Base-by-base conservation (phyloP, 2,888 invertebrate species). In the Drosophila mercatorum region DNA sequence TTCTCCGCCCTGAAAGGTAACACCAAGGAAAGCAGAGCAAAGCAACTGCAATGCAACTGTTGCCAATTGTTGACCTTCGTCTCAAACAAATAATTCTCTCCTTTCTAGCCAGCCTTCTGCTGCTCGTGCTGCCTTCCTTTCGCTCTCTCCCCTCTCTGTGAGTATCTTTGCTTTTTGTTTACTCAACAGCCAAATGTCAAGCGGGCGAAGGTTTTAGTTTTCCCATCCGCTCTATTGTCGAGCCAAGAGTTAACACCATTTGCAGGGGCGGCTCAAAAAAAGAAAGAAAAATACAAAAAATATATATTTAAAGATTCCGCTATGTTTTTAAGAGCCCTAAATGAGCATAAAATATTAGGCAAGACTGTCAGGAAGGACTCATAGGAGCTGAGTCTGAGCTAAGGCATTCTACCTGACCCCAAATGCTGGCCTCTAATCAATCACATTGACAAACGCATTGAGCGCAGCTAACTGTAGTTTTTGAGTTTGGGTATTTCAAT, bases 341-440 rank as follows among this genome's bases (percentile, higher is more conserved):
- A 90, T 90, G 83, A 80, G 90, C 88, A 79, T 89, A 88, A 90
- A 88, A 89, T 90, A 90, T 89, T 86, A 79, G 81, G 80, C 81
- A 82, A 88, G 75, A 78, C 78, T 84, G 76, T 66, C 17, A 28
- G 62, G 36, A 34, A 62, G 46, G 40, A 66, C 68, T 43, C 43
- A 51, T 3, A 63, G 49, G 62, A 55, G 67, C 47, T 62, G 49
- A 68, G 49, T 22, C 52, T 52, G 52, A 22, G 52, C 28, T 11
- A 12, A 52, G 52, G 17, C 58, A 26, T 78, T 73, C 77, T 81
- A 76, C 71, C 72, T 62, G 67, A 55, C 64, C 75, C 64, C 28
- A 52, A 53, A 66, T 62, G 17, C 17, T 43, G 53, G 31, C 43
- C 64, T 68, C 74, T 71, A 87, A 84, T 84, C 84, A 84, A 84